Conservation (phyloP, 2,113 vertebrate genomes). For the Microtus oregoni region DNA sequence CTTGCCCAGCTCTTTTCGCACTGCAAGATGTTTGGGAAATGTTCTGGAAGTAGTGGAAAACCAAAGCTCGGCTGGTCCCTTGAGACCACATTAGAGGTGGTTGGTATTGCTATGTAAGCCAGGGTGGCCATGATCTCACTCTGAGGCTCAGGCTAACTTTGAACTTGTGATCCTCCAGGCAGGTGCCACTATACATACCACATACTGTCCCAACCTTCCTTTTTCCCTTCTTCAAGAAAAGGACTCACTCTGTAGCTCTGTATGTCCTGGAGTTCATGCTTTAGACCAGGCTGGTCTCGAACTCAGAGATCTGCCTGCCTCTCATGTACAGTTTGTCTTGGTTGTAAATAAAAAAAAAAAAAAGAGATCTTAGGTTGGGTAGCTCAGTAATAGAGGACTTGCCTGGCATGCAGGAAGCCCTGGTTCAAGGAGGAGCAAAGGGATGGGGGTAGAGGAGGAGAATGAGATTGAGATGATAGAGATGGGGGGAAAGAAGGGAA, state of each 20-base stretch:
- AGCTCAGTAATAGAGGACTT: neutral
- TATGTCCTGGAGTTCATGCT: neutral
- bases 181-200: too few relatives aligned
- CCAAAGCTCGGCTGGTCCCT: neutral
- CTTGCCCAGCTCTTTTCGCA: conserved; percentile 20
- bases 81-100: neutral
- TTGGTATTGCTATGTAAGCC: neutral
- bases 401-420: neutral
- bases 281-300: neutral
- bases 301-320: neutral
- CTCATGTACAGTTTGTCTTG: neutral
- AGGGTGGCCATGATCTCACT: neutral
- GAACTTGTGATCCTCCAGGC: neutral
- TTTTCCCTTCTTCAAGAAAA: neutral
- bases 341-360: neutral
- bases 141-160: neutral
- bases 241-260: neutral
- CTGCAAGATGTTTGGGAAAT: conserved; percentile 46
- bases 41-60: neutral
- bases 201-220: neutral
- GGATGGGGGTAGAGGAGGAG: neutral
- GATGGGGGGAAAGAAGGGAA: neutral
- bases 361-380: neutral
- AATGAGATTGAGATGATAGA: neutral
- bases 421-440: neutral